phyloP scores from a whole-genome alignment of 2,113 vertebrate species.

The Monarcha castaneiventris region DNA sequence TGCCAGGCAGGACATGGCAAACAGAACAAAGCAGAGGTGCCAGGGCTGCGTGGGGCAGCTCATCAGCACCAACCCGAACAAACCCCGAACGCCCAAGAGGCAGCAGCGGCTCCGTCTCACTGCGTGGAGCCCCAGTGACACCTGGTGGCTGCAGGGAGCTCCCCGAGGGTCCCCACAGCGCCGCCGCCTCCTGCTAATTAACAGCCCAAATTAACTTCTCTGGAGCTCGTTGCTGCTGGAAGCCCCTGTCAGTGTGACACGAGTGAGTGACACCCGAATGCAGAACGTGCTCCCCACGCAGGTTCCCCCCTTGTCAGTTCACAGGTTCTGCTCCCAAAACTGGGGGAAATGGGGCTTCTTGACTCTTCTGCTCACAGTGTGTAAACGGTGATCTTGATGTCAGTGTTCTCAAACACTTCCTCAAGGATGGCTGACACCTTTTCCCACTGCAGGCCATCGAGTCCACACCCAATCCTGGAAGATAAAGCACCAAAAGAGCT shows the following conservation, averaged over 20 bases:
- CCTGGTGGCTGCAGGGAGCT: neutral
- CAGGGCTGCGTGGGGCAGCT: neutral
- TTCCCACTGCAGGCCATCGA: slow-evolving; percentile 85
- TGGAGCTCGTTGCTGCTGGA: neutral
- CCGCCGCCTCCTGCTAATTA: neutral
- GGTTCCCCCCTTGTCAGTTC: neutral
- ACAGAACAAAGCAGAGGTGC: neutral
- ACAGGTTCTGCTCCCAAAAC: neutral
- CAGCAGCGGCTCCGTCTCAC: neutral
- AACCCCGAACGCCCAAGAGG: neutral
- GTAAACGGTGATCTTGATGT: slow-evolving; percentile 88
- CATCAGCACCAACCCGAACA: rapidly evolving
- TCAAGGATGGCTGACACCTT: slow-evolving; percentile 84
- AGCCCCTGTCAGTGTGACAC: neutral
- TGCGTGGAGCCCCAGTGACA: slow-evolving; percentile 9
- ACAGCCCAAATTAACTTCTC: neutral
- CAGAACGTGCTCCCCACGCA: neutral
- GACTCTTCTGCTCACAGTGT: slow-evolving; percentile 67
- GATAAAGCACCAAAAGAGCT: neutral
- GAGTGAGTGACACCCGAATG: neutral
- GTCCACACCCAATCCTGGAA: slow-evolving; percentile 92
- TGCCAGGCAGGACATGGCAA: neutral
- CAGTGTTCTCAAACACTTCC: slow-evolving; percentile 81
- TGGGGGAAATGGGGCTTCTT: neutral
- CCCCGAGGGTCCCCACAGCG: neutral